Evolutionary conservation across 2,797 vertebrate species (phyloP).

Genomic region (Choloepus didactylus): DNA sequence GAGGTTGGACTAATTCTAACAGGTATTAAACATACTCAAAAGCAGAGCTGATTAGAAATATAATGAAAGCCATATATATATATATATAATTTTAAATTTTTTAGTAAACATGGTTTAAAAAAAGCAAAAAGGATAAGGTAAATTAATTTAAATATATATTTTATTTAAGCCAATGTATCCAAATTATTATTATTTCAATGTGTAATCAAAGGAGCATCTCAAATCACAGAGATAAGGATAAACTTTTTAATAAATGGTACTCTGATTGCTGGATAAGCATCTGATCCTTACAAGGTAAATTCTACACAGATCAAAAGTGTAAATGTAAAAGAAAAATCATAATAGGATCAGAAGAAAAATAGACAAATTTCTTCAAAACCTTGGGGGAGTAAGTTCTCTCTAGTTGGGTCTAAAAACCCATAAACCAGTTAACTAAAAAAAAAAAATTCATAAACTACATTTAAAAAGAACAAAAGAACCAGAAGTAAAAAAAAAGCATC

Average conservation of each 20-base stretch:
- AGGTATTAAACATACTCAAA: background rate
- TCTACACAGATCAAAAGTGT: background rate
- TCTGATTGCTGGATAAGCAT: background rate
- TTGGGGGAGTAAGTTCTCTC: background rate
- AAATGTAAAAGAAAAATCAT: background rate
- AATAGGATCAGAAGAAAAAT: constrained; percentile 13
- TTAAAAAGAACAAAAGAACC: background rate
- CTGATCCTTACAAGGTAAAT: background rate
- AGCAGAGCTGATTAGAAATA: background rate
- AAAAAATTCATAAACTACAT: background rate
- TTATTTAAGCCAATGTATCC: background rate
- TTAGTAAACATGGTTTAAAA: background rate
- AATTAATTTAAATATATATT: constrained; percentile 26
- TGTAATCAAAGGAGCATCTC: background rate
- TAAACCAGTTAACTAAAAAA: background rate
- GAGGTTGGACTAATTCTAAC: background rate
- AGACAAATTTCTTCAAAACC: background rate
- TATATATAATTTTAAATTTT: background rate
- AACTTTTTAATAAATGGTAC: background rate
- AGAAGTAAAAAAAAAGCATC: background rate
- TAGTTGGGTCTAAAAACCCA: constrained; percentile 13
- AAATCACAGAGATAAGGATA: background rate
- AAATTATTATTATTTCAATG: background rate
- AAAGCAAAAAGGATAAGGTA: background rate
- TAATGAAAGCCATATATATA: background rate